Percentiles rank a stretch among this genome's conserved stretches.
Evolutionary conservation across 2,888 invertebrate species (phyloP).

Genomic region (Harpalus rufipes): DNA sequence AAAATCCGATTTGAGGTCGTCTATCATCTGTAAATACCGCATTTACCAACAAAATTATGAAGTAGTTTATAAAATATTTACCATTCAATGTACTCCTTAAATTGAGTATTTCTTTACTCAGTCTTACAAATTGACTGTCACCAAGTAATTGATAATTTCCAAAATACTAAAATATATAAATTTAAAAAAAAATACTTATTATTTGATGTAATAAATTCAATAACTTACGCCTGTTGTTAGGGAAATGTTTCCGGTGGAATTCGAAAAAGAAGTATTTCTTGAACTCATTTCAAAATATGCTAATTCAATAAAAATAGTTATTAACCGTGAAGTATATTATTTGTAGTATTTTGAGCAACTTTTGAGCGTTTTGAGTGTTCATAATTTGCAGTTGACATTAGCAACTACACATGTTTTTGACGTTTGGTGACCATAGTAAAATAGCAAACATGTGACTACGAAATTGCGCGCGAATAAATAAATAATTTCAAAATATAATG

Average conservation of each 20-base stretch:
- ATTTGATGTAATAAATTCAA: not conserved
- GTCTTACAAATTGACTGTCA: constrained; percentile 39
- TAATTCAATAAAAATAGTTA: not conserved
- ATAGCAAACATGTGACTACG: not conserved
- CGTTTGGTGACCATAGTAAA: not conserved
- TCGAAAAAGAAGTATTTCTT: not conserved
- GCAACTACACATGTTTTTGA: not conserved
- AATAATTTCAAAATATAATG: too few species aligned
- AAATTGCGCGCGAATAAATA: not conserved
- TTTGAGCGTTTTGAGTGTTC: not conserved
- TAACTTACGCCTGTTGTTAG: constrained; percentile 9
- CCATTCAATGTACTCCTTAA: not conserved
- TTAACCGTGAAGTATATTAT: not conserved
- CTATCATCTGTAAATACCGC: not conserved
- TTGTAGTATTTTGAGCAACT: not conserved
- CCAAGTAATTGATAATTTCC: constrained; percentile 31
- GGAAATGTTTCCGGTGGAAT: not conserved
- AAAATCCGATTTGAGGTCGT: constrained; percentile 16
- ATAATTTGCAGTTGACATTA: not conserved
- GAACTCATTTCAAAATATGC: not conserved
- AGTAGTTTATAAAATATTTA: not conserved
- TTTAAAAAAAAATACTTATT: not conserved
- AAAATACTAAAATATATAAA: constrained; percentile 11
- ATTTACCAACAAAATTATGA: not conserved
- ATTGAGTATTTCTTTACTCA: constrained; percentile 5